A percentile compares a stretch with the other conserved stretches of the same genome.
These are phyloP conservation scores for Brachystomella parvula DNA, from an alignment of 1,140 invertebrate genomes.

Conservation along the genomic window DNA sequence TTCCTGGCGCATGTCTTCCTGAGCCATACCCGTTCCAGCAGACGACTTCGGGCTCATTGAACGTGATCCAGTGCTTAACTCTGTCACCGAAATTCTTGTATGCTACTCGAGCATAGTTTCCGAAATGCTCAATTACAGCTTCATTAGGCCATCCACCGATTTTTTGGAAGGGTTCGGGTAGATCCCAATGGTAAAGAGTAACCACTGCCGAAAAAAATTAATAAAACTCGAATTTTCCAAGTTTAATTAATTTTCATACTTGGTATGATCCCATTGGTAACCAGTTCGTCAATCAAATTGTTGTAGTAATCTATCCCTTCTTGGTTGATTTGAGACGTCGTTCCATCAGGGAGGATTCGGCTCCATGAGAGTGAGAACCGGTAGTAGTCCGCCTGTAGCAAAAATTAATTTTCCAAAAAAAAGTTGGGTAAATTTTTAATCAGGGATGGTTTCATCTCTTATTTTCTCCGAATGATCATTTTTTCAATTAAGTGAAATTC, in stretches of 20 bases:
- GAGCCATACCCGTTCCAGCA: slow-evolving; percentile 27
- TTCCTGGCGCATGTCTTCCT: slow-evolving; percentile 27
- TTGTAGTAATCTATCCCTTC: slow-evolving; percentile 43
- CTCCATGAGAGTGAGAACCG: slow-evolving; percentile 44
- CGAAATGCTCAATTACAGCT: slow-evolving; percentile 28
- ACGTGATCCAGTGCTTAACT: slow-evolving; percentile 38
- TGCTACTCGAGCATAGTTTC: slow-evolving; percentile 25
- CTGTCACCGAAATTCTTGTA: slow-evolving; percentile 33
- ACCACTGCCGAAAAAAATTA: slow-evolving; percentile 31
- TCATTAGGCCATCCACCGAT: slow-evolving; percentile 33
- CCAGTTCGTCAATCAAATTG: slow-evolving; percentile 39
- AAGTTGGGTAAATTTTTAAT: no score
- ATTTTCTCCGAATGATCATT: no score
- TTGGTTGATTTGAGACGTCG: slow-evolving; percentile 35
- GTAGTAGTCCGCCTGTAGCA: slow-evolving; percentile 37
- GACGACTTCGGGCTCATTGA: slow-evolving; percentile 38
- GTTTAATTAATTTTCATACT: slow-evolving; percentile 5
- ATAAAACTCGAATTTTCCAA: slow-evolving; percentile 12
- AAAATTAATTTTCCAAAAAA: no score
- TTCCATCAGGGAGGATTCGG: slow-evolving; percentile 41
- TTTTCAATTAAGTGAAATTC: no score
- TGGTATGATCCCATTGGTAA: slow-evolving; percentile 40
- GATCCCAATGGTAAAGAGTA: slow-evolving; percentile 45
- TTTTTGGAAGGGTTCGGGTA: slow-evolving; percentile 32
- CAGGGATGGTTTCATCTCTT: no score